Conservation (phyloP, 64 coral and sea anemone genomes). For the Stichodactyla helianthus region DNA sequence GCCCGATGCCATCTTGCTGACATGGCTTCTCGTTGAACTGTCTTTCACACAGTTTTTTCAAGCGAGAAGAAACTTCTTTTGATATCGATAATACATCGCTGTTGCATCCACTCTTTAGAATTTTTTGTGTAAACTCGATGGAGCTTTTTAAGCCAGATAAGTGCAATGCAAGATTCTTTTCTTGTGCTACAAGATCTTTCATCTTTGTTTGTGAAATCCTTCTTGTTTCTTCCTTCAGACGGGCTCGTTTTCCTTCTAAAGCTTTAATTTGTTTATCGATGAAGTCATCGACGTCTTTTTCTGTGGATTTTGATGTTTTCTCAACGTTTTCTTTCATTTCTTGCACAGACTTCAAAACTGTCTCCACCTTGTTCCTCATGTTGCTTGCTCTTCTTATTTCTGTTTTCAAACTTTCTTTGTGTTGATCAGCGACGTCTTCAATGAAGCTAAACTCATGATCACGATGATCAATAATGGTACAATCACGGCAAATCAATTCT, state of each 20-base stretch:
- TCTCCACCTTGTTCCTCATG: not conserved
- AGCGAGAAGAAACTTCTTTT: not conserved
- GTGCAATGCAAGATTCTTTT: not conserved
- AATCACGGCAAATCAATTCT: conserved; percentile 46
- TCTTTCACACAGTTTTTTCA: conserved; percentile 1
- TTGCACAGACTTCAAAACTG: not conserved
- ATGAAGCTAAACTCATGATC: conserved; percentile 36
- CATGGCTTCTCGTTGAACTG: not conserved
- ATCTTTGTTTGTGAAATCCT: not conserved
- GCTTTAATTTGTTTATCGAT: not conserved
- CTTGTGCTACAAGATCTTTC: not conserved
- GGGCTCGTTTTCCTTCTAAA: not conserved
- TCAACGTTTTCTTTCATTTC: not conserved
- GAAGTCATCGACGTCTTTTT: conserved; percentile 10
- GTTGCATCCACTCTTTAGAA: not conserved
- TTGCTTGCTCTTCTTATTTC: not conserved
- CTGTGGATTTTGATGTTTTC: not conserved
- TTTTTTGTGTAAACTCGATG: not conserved
- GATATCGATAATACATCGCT: not conserved
- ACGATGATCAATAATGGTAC: conserved; percentile 61
- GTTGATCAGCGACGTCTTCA: conserved; percentile 28
- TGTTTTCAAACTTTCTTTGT: not conserved
- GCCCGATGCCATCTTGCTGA: not conserved
- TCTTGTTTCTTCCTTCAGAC: not conserved
- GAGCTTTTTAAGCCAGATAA: not conserved